Evolutionary conservation across 2,797 vertebrate species (phyloP), one percentile per base, ranked within the genome.

Genomic region (Diceros bicornis): DNA sequence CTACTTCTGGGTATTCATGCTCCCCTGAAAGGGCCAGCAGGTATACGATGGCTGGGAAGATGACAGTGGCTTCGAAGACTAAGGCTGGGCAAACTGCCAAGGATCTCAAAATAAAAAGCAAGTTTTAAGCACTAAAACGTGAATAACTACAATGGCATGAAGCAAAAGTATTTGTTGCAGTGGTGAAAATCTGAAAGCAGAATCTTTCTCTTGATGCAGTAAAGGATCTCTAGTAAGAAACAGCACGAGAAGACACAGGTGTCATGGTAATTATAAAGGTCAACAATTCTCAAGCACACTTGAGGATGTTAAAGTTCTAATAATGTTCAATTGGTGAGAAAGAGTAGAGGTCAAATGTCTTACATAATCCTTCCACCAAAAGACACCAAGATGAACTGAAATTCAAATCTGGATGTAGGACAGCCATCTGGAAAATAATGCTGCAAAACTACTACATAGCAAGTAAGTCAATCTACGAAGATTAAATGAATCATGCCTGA

Each of bases 401-500:
- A 95, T 97, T 94, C 74, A 92, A 81, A 94, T 92, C 55, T 68
- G 71, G 79, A 75, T 79, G 2, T 57, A 92, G 44, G 86, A 95
- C 79, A 75, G 25, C 68, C 74, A 64, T 95, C 83, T 95, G 94
- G 87, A 97, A 97, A 96, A 97, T 25, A 95, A 44, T 25, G 57
- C n/a, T 52, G 50, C 20, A 89, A 71, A 96, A 92, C 55, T 18
- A 84, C 34, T 6, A 18, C 61, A 57, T 1, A n/a, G 64, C 3
- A 18, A 44, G 64, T 91, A 88, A 96, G 83, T 94, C 59, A 71
- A 20, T 82, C 85, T 94, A n/a, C 75, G 92, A 96, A 91, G 93
- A 84, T 83, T 81, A 96, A 97, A 86, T 74, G 61, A 96, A 93
- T n/a, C n/a, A n/a, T n/a, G n/a, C n/a, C n/a, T n/a, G n/a, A n/a